Percentiles rank a stretch among this genome's conserved stretches.
Conservation (phyloP, 2,113 vertebrate genomes). For the Nothocercus julius region DNA sequence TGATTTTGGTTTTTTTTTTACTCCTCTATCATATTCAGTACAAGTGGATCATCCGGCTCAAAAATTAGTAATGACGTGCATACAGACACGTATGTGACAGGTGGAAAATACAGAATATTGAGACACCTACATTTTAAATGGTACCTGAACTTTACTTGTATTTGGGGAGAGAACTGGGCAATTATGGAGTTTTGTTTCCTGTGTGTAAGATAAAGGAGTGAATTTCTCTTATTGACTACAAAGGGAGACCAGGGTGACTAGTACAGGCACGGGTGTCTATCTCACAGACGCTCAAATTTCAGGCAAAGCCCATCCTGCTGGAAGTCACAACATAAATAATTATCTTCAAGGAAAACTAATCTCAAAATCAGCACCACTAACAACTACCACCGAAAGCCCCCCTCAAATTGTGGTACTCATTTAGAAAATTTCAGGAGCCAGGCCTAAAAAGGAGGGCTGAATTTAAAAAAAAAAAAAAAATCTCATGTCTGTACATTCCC, state of each 20-base stretch:
- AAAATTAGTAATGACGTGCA: fast-evolving
- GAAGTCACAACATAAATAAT: background rate
- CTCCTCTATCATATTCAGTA: background rate
- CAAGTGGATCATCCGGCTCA: background rate
- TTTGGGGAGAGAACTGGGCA: background rate
- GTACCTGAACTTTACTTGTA: background rate
- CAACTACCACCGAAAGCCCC: background rate
- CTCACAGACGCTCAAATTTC: background rate
- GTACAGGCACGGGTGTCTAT: fast-evolving
- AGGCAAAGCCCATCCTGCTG: background rate
- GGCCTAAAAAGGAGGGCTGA: background rate
- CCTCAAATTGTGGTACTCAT: background rate
- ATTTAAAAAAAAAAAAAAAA: background rate
- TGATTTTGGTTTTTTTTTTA: background rate
- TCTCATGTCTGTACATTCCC: background rate
- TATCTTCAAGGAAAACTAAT: background rate
- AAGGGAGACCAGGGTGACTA: background rate
- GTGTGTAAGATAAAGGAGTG: background rate
- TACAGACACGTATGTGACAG: fast-evolving
- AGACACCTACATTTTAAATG: background rate
- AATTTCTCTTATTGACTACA: background rate
- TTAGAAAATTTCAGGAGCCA: background rate
- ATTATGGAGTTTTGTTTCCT: background rate
- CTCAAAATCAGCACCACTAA: background rate
- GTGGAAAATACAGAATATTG: background rate